These are phyloP conservation scores for Anneissia japonica DNA, from an alignment of 35 echinoderm and acorn worm genomes.

Conservation along the genomic window DNA sequence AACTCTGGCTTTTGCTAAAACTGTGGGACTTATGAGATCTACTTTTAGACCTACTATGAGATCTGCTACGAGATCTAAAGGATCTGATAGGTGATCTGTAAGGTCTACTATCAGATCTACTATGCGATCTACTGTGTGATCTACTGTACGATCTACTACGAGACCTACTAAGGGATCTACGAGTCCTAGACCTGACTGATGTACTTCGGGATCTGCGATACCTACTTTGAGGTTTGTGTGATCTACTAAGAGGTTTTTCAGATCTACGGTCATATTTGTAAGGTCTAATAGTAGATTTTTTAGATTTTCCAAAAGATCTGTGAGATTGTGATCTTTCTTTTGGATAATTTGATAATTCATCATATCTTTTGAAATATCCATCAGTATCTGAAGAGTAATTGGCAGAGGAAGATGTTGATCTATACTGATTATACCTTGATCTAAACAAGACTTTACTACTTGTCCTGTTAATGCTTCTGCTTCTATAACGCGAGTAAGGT, in stretches of 20 bases:
- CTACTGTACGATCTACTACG: background rate
- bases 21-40: background rate
- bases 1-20: background rate
- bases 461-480: background rate
- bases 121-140: background rate
- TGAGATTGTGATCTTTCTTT: background rate
- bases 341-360: no score
- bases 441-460: no score
- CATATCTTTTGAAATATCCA: background rate
- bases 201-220: background rate
- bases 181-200: background rate
- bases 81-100: background rate
- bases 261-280: background rate
- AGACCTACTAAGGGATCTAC: background rate
- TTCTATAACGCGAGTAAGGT: background rate
- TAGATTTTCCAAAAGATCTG: background rate
- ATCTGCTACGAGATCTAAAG: background rate
- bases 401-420: background rate
- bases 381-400: background rate
- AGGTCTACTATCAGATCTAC: no score
- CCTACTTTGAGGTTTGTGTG: background rate
- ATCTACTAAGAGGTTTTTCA: background rate
- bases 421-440: background rate
- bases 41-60: background rate
- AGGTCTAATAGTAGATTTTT: background rate